Conservation (phyloP, 30 jellyfish, hydroid and myxozoan genomes). For the Turritopsis rubra region DNA sequence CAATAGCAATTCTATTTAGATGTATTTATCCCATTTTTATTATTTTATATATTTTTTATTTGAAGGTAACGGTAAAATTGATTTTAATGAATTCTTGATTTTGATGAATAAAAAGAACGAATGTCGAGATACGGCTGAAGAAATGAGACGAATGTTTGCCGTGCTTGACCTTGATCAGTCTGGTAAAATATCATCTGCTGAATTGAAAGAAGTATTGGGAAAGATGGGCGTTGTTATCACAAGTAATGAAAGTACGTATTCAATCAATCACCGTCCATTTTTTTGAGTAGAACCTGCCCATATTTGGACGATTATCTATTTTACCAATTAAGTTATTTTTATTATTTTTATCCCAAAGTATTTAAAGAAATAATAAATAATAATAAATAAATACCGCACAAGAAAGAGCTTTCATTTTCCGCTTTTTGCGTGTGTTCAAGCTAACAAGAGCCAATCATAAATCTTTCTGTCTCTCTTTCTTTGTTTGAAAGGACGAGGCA, state of each 20-base stretch:
- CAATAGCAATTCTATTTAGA: background rate
- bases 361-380: too few species aligned
- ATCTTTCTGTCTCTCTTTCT: too few species aligned
- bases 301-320: too few species aligned
- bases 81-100: background rate
- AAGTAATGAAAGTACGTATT: background rate
- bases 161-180: background rate
- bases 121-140: background rate
- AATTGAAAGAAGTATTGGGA: background rate
- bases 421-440: too few species aligned
- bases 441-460: too few species aligned
- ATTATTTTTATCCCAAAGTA: too few species aligned
- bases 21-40: background rate
- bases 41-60: background rate
- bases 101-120: background rate
- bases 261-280: too few species aligned
- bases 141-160: background rate
- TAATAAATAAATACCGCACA: too few species aligned
- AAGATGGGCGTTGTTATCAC: conserved; percentile 2
- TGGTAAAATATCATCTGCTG: background rate
- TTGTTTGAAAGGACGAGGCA: too few species aligned
- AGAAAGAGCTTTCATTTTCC: too few species aligned
- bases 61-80: background rate
- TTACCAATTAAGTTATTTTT: too few species aligned
- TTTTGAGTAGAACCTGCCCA: too few species aligned